Percentiles rank a stretch among this genome's conserved stretches.
Conservation (phyloP, 2,797 vertebrate species). For the Muscicapa striata region DNA sequence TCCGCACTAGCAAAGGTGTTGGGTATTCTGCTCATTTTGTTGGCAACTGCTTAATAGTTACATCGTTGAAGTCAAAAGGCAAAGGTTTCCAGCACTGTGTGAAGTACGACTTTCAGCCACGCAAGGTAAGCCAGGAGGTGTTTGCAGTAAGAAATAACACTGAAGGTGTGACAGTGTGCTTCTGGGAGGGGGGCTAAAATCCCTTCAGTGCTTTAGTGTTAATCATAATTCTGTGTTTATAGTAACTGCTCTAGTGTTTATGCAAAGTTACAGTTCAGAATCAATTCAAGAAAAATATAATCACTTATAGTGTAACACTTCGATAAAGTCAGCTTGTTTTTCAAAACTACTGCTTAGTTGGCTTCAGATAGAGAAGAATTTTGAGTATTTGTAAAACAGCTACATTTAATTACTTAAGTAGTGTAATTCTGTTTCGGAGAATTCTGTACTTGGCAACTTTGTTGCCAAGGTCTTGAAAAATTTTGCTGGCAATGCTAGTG, state of each 20-base stretch:
- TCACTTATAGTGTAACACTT: background rate
- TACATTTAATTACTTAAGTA: background rate
- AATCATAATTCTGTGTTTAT: background rate
- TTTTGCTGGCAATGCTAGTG: background rate
- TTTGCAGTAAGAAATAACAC: background rate
- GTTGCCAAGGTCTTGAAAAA: background rate
- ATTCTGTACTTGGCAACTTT: background rate
- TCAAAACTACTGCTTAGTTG: background rate
- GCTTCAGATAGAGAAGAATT: background rate
- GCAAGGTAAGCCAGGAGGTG: slow-evolving; percentile 84
- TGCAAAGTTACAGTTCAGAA: background rate
- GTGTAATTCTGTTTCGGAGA: background rate
- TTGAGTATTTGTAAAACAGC: background rate
- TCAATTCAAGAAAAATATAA: background rate
- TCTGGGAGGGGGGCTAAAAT: background rate
- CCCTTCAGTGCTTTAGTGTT: background rate
- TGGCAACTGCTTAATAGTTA: slow-evolving; percentile 98
- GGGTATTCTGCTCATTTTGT: slow-evolving; percentile 99
- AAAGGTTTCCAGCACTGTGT: slow-evolving; percentile 99
- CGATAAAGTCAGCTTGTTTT: background rate
- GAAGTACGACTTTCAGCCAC: slow-evolving; percentile 98
- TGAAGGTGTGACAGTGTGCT: background rate
- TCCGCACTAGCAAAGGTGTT: slow-evolving; percentile 98
- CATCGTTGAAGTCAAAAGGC: slow-evolving; percentile 97
- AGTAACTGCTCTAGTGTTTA: background rate